Percentiles rank a stretch among this genome's conserved stretches.
Conservation (phyloP, 2,888 invertebrate species). For the Halocaridina rubra region DNA sequence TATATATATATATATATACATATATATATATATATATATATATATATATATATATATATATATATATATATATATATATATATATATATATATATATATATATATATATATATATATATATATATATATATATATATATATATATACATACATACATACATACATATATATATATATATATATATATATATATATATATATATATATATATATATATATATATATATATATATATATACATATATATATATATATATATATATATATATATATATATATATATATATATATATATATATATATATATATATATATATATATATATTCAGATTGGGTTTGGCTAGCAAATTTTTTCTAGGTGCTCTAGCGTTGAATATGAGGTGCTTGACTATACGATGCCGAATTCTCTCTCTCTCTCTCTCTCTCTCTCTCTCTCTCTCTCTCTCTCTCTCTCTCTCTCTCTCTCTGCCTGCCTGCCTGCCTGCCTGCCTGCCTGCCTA, state of each 20-base stretch:
- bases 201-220: conserved; percentile 27
- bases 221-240: conserved; percentile 23
- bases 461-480: too few relatives aligned
- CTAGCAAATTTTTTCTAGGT: too few relatives aligned
- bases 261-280: too few relatives aligned
- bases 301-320: conserved; percentile 22
- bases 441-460: too few relatives aligned
- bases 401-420: too few relatives aligned
- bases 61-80: neutral
- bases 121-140: conserved; percentile 11
- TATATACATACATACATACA: neutral
- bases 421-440: too few relatives aligned
- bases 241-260: too few relatives aligned
- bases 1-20: neutral
- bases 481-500: too few relatives aligned
- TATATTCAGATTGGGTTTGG: conserved; percentile 13
- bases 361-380: too few relatives aligned
- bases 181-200: too few relatives aligned
- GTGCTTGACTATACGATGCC: too few relatives aligned
- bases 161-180: neutral
- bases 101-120: conserved; percentile 26
- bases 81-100: conserved; percentile 2
- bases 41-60: conserved; percentile 8
- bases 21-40: neutral
- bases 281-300: conserved; percentile 34